Evolutionary conservation across 1,140 invertebrate species (phyloP), one percentile per base, ranked within the genome.

Genomic region (Ptiloglossa arizonensis): DNA sequence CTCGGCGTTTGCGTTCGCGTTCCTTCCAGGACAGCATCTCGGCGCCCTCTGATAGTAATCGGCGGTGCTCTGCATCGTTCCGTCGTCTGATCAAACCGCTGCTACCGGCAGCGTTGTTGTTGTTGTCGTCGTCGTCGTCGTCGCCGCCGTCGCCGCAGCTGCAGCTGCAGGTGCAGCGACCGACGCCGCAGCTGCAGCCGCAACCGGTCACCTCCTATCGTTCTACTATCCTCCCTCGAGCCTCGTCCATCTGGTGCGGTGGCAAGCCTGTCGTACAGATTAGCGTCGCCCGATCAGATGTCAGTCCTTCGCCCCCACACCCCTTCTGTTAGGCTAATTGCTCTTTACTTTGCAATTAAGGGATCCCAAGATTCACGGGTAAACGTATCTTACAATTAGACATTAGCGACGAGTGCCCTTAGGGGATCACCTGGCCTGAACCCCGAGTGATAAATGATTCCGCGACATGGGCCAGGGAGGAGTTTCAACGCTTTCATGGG

Each of bases 1-100:
- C 52, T 89, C 89, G 27, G 78, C 41, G 66, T 52, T 87, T 15
- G 83, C 85, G 69, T 79, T 86, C 24, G 81, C 85, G 17, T 80
- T 87, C 29, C 89, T 89, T 62, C 84, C 88, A 35, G 90, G 86
- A 85, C 90, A 92, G 71, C 90, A 92, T 87, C 88, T 86, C 73
- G 87, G 87, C 66, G 87, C 85, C 83, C 90, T 82, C 52, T 91
- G 89, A 76, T 92, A 91, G 83, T 90, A 91, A 57, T 90, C 90
- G 80, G 86, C 87, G 76, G 87, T 79, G 85, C 86, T 89, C 86
- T 90, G 90, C 91, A 92, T 92, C 79, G 70, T 88, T 78, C 35
- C 71, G 57, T 59, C 67, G 76, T 68, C 59, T 54, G 35, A 54
- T 69, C 73, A 62, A 35, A 63, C 60, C 79, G 69, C 44, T 62